Evolutionary conservation across 2,797 vertebrate genomes (phyloP).

Genomic region (Sebastes vulpes): DNA sequence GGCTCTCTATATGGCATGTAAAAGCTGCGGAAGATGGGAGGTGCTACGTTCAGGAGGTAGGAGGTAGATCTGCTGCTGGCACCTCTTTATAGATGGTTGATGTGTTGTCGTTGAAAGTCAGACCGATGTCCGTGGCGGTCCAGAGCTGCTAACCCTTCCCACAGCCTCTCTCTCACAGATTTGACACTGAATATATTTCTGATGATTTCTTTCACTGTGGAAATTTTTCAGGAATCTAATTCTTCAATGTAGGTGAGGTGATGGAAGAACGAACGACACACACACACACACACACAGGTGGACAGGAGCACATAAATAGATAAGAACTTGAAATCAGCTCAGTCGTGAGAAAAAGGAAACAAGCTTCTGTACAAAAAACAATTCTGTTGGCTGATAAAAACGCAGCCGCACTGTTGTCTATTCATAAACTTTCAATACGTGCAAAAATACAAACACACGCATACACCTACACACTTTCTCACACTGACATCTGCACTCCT

Average conservation of each 20-base stretch:
- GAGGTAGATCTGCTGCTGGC: not conserved
- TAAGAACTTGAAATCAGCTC: not conserved
- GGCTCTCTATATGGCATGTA: not conserved
- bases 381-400: not conserved
- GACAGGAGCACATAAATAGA: no score
- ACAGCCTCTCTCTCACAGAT: no score
- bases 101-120: not conserved
- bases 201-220: no score
- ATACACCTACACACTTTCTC: constrained; percentile 4
- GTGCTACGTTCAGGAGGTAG: not conserved
- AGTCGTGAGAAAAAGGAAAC: not conserved
- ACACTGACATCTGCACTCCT: constrained; percentile 16
- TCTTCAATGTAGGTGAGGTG: not conserved
- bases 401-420: constrained; percentile 3
- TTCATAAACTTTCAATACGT: constrained; percentile 22
- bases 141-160: no score
- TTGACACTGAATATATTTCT: no score
- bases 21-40: not conserved
- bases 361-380: not conserved
- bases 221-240: not conserved
- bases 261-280: not conserved
- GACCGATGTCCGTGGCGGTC: not conserved
- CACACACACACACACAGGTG: not conserved
- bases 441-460: constrained; percentile 21
- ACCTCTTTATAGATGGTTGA: accelerated